Evolutionary conservation across 1,140 invertebrate species (phyloP).

Genomic region (Akabosia matsudoensis): DNA sequence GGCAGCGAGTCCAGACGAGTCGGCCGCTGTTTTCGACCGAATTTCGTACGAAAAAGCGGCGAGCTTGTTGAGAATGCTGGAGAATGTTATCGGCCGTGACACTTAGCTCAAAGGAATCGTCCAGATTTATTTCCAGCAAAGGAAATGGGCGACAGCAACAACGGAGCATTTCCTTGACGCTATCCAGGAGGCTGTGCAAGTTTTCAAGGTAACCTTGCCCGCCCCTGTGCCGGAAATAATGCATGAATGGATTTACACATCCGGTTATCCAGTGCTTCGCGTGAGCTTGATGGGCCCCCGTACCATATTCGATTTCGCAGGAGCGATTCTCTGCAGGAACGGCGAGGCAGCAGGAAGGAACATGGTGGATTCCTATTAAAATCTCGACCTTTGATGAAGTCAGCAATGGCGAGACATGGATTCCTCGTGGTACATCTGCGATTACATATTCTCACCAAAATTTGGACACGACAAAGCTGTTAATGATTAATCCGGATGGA

Average conservation of each 20-base stretch:
- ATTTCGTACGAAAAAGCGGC: slow-evolving; percentile 41
- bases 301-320: slow-evolving; percentile 53
- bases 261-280: slow-evolving; percentile 76
- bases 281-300: slow-evolving; percentile 55
- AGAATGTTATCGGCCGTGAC: neutral
- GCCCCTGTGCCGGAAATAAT: slow-evolving; percentile 71
- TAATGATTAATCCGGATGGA: slow-evolving; percentile 49
- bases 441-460: neutral
- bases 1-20: neutral
- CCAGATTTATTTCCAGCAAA: neutral
- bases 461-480: slow-evolving; percentile 26
- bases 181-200: slow-evolving; percentile 50
- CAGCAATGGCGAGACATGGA: neutral
- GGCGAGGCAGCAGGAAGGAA: slow-evolving; percentile 13
- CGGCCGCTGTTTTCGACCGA: neutral
- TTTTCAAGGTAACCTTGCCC: slow-evolving; percentile 49
- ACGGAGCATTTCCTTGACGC: slow-evolving; percentile 82
- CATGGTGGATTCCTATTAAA: slow-evolving; percentile 36
- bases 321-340: slow-evolving; percentile 47
- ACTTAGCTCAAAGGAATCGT: neutral
- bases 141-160: slow-evolving; percentile 56
- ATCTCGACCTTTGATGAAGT: neutral
- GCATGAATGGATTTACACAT: slow-evolving; percentile 89
- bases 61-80: slow-evolving; percentile 13
- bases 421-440: neutral